phyloP scores from a whole-genome alignment of 2,888 invertebrate species.

The Apamea epomidion region DNA sequence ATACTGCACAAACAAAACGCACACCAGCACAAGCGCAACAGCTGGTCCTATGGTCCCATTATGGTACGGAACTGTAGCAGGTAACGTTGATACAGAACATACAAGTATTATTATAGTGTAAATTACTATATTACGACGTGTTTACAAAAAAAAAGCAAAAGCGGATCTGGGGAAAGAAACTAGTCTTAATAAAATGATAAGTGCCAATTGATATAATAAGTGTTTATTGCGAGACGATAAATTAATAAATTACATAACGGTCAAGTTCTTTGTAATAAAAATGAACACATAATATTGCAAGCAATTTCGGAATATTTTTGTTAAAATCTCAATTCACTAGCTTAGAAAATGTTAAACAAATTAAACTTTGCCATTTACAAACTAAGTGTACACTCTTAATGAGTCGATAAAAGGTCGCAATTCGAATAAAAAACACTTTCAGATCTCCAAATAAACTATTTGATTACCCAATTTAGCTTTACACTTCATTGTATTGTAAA shows the following conservation, averaged over 20 bases:
- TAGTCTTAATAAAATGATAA: slow-evolving; percentile 21
- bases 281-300: slow-evolving; percentile 1
- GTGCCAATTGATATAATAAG: slow-evolving; percentile 11
- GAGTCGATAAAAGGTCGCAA: slow-evolving; percentile 25
- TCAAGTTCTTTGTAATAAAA: slow-evolving; percentile 10
- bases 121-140: not conserved
- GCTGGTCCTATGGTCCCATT: not conserved
- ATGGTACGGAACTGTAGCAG: not conserved
- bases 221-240: slow-evolving; percentile 7
- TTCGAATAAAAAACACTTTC: slow-evolving; percentile 41
- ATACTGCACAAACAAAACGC: too few relatives aligned
- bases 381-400: slow-evolving; percentile 33
- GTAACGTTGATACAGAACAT: not conserved
- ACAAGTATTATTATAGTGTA: not conserved
- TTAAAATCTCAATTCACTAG: slow-evolving; percentile 22
- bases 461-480: slow-evolving; percentile 2
- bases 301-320: slow-evolving; percentile 17
- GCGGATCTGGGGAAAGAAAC: slow-evolving; percentile 7
- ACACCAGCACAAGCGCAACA: too few relatives aligned
- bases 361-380: slow-evolving; percentile 20
- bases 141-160: slow-evolving; percentile 22
- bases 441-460: slow-evolving; percentile 14
- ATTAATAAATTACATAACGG: not conserved
- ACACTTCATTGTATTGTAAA: not conserved
- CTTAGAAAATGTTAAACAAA: slow-evolving; percentile 30